A percentile compares a stretch with the other conserved stretches of the same genome.
Conservation (phyloP, 2,888 invertebrate genomes). For the Eledone cirrhosa region DNA sequence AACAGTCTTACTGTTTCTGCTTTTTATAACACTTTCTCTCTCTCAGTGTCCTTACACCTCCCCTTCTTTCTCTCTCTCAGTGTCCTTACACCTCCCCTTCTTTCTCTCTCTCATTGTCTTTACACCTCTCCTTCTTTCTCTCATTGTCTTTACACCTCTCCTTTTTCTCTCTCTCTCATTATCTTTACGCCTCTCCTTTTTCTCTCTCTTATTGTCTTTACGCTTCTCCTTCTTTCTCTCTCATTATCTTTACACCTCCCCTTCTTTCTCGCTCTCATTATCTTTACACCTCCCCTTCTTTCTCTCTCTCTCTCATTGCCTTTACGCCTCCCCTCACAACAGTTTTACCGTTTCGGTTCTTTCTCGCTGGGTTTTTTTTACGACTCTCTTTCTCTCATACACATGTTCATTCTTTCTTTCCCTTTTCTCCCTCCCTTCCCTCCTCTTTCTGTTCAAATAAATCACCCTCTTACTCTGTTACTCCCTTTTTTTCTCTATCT, state of each 20-base stretch:
- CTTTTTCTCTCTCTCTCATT: neutral
- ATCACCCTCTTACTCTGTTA: constrained; percentile 23
- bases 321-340: neutral
- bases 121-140: neutral
- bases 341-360: constrained; percentile 27
- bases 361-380: constrained; percentile 4
- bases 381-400: constrained; percentile 8
- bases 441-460: neutral
- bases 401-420: constrained; percentile 24
- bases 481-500: constrained; percentile 19
- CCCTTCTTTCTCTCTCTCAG: neutral
- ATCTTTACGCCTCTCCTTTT: neutral
- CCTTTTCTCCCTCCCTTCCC: constrained; percentile 12
- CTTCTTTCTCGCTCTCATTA: constrained; percentile 20
- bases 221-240: neutral
- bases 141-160: neutral
- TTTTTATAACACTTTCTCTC: neutral
- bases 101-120: neutral
- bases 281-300: constrained; percentile 26
- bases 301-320: constrained; percentile 28
- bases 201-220: neutral
- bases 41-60: neutral
- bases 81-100: neutral
- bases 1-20: neutral
- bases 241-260: constrained; percentile 21